Evolutionary conservation across 2,113 vertebrate species (phyloP), one percentile per base, ranked within the genome.

Genomic region (Hippocampus barbouri): DNA sequence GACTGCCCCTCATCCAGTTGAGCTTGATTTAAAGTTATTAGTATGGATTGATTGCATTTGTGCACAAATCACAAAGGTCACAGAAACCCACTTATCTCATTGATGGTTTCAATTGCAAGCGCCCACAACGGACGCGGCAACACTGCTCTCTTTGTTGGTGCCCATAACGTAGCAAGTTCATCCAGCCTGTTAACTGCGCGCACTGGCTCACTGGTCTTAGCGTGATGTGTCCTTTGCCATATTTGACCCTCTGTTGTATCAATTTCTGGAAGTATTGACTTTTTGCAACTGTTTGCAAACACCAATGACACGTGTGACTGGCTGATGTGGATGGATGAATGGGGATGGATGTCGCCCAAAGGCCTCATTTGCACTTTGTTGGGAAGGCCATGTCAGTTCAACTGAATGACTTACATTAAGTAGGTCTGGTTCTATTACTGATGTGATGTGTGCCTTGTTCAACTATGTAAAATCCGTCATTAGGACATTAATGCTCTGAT

Each of bases 201-300:
- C 64, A 23, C 30, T 68, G 21, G 30, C 40, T 45, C 47, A 74
- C 41, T 1, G 4, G 74, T 67, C 63, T 61, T 72, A 53, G 63
- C 54, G 20, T 78, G 75, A 77, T 63, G 54, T 75, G 75, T 78
- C 71, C 70, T 83, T 57, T 68, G 69, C 66, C 56, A 66, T 69
- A 57, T 84, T 80, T 61, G 69, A 77, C 57, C 70, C 51, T 0
- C 60, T 59, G 68, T 75, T 59, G 57, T 68, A 73, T 75, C 76
- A 70, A 56, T 78, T 43, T 75, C 68, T 61, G 68, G 47, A 72
- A 76, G 71, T 75, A 83, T 81, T 67, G 79, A 72, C 69, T 83
- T 78, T 62, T 60, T 65, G 78, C 69, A 74, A 68, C 69, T 79
- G 79, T 88, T 84, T 85, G 75, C 77, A 86, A 85, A 89, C 80